phyloP scores from a whole-genome alignment of 2,797 vertebrate species.

The Emydoidea blandingii region DNA sequence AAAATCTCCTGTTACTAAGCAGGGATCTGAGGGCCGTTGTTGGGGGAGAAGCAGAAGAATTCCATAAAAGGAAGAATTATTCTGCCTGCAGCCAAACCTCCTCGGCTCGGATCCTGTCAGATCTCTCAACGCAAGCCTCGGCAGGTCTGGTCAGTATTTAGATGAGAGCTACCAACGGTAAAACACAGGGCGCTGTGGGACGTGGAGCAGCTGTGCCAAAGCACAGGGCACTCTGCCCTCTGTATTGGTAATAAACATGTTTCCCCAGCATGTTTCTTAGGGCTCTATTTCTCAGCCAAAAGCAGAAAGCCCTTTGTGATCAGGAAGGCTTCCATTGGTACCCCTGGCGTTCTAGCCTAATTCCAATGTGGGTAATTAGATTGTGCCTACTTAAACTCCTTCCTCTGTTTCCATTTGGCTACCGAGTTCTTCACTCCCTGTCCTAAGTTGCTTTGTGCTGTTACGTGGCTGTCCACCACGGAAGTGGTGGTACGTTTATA shows the following conservation, averaged over 20 bases:
- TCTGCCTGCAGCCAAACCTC: slow-evolving; percentile 47
- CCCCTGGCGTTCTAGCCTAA: neutral
- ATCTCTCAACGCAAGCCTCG: neutral
- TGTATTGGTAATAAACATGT: neutral
- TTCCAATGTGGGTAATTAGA: slow-evolving; percentile 15
- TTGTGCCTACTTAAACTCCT: neutral
- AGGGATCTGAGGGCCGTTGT: slow-evolving; percentile 76
- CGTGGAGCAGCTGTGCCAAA: neutral
- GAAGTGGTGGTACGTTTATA: neutral
- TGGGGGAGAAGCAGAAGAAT: slow-evolving; percentile 69
- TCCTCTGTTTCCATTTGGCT: neutral
- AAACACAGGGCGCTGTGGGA: neutral
- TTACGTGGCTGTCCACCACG: neutral
- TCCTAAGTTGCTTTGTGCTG: neutral
- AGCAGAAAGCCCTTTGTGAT: neutral
- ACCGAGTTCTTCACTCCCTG: neutral
- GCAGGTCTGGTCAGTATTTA: slow-evolving; percentile 11
- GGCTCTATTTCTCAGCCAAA: neutral
- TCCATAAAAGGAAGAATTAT: slow-evolving; percentile 77
- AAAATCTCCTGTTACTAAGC: slow-evolving; percentile 77
- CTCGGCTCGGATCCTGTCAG: slow-evolving; percentile 45
- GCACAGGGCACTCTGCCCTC: neutral
- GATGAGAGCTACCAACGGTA: fast-evolving
- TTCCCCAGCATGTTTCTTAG: fast-evolving
- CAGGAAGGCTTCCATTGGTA: neutral